These are phyloP conservation scores for Trachelus troglodyta DNA, from an alignment of 2,888 invertebrate genomes.

Conservation along the genomic window DNA sequence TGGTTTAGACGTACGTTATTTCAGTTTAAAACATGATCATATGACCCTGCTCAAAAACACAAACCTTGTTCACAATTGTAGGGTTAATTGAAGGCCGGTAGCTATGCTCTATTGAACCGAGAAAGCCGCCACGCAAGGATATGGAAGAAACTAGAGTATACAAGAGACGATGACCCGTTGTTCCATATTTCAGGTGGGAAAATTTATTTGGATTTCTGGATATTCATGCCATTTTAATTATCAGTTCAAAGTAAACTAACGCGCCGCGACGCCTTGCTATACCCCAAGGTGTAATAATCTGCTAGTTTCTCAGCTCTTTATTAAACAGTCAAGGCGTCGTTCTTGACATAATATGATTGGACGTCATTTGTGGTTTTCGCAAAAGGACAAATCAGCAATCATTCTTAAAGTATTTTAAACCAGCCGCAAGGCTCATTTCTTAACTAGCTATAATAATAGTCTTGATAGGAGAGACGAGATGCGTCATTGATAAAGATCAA, in stretches of 20 bases:
- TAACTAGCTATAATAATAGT: not conserved
- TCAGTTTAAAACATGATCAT: not conserved
- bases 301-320: not conserved
- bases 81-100: slow-evolving; percentile 24
- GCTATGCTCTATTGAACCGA: slow-evolving; percentile 28
- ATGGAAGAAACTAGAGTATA: not conserved
- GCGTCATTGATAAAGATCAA: not conserved
- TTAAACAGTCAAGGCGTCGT: not conserved
- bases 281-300: not conserved
- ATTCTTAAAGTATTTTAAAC: not conserved
- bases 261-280: not conserved
- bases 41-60: not conserved
- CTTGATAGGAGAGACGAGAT: not conserved
- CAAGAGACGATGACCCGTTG: not conserved
- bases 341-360: not conserved
- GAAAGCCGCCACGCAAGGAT: not conserved
- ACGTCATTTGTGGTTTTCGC: not conserved
- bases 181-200: not conserved
- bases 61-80: not conserved
- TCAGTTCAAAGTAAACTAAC: not conserved
- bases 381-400: not conserved
- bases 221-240: not conserved
- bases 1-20: not conserved
- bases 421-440: not conserved
- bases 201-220: not conserved